A percentile compares a stretch with the other conserved stretches of the same genome.
phyloP scores from a whole-genome alignment of 2,888 invertebrate genomes.

The Orthosia gothica region DNA sequence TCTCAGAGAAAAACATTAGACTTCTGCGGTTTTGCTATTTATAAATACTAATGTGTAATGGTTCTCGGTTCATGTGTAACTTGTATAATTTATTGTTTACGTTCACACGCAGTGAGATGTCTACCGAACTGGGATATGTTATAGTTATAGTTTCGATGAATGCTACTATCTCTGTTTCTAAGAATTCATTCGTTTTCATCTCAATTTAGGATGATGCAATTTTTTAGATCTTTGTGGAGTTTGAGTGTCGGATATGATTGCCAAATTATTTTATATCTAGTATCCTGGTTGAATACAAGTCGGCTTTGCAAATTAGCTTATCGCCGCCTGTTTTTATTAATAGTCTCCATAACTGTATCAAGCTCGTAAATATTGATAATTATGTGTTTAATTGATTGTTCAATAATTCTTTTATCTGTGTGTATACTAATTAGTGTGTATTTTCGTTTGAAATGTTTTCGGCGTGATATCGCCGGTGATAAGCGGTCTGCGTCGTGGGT shows the following conservation, averaged over 20 bases:
- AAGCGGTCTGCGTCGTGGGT: conserved; percentile 55
- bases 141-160: conserved; percentile 22
- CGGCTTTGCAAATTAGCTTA: neutral
- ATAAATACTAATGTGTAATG: neutral
- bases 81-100: conserved; percentile 20
- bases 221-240: conserved; percentile 25
- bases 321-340: conserved; percentile 10
- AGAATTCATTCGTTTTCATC: conserved; percentile 42
- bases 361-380: conserved; percentile 37
- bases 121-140: conserved; percentile 41
- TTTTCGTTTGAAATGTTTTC: conserved; percentile 57
- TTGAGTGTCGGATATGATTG: conserved; percentile 5
- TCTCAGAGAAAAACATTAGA: neutral
- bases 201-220: conserved; percentile 44
- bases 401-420: conserved; percentile 53
- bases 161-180: conserved; percentile 27
- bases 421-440: conserved; percentile 50
- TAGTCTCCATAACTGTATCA: conserved; percentile 23
- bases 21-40: neutral
- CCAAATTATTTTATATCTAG: conserved; percentile 16
- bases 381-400: conserved; percentile 48
- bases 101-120: conserved; percentile 19
- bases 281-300: neutral
- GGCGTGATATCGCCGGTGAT: conserved; percentile 60
- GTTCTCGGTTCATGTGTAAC: neutral